Evolutionary conservation across 2,797 vertebrate genomes (phyloP), one percentile per base, ranked within the genome.

Genomic region (Florisuga fusca): DNA sequence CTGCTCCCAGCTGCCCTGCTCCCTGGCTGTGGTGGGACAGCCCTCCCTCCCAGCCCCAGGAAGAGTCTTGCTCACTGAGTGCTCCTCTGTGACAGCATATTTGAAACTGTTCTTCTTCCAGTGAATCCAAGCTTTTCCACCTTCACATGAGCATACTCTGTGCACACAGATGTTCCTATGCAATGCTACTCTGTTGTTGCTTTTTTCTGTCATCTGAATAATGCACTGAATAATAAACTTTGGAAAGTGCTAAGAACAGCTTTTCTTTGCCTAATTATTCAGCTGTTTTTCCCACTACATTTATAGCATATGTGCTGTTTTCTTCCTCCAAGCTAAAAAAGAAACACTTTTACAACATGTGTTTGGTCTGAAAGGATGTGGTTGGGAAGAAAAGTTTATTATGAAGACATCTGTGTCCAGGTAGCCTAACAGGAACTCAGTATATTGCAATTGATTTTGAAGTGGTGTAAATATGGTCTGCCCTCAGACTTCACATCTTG

Each of bases 371-470:
- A 80, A 90, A 82, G 5, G 19, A 57, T 77, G 51, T 48, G 33
- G 10, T 34, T 63, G 18, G 22, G 43, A 89, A 89, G n/a, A 54
- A 55, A 76, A 48, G 15, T 48, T 90, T 74, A 54, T 71, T 76
- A 71, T 26, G 76, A 80, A 94, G 76, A 58, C 2, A 3, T 77
- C 55, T 75, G 20, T 63, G 74, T 72, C 78, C 67, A 45, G 29
- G 53, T 26, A 59, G 34, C 53, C 22, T 81, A 78, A 75, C 43
- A 84, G 77, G 61, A 88, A n/a, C 41, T 73, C 34, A 41, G 6
- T 29, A 27, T 45, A 90, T 61, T 91, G 61, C 15, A 34, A 86
- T 41, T 50, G 88, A 92, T 92, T 95, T 95, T 88, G 59, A 93
- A 78, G 36, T 2, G 6, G 36, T 33, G 66, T 50, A 64, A 91